These are phyloP conservation scores for Pipistrellus pygmaeus DNA, from an alignment of 2,797 vertebrate genomes.

Conservation along the genomic window DNA sequence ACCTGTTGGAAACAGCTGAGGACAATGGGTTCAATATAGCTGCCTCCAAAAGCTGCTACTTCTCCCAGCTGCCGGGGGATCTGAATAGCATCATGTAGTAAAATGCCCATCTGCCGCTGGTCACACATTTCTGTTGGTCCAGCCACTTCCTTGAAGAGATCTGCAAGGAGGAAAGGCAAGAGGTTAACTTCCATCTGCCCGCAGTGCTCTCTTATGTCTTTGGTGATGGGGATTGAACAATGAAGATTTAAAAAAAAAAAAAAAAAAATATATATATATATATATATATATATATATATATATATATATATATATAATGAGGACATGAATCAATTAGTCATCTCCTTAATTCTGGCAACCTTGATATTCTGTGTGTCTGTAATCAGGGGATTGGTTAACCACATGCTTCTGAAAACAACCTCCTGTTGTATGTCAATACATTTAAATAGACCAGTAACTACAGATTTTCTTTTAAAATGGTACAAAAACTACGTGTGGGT, in stretches of 20 bases:
- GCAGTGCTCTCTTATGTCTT: neutral
- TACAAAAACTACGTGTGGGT: neutral
- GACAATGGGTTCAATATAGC: conserved; percentile 98
- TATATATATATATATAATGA: neutral
- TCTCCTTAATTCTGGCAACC: neutral
- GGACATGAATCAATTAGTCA: neutral
- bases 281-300: too few relatives aligned
- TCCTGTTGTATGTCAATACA: neutral
- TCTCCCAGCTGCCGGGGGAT: conserved; percentile 97
- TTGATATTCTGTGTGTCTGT: neutral
- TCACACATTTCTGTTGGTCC: conserved; percentile 95
- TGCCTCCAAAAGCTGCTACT: conserved; percentile 97
- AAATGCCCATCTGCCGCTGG: conserved; percentile 95
- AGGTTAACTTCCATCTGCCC: neutral
- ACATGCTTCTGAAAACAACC: neutral
- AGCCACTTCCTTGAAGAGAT: conserved; percentile 96
- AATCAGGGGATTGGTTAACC: neutral
- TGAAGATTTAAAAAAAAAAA: neutral
- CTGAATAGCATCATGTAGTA: conserved; percentile 98
- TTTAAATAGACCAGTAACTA: neutral
- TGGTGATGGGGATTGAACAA: neutral
- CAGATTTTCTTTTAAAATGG: conserved; percentile 25
- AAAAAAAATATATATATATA: too few relatives aligned
- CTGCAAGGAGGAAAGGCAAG: conserved; percentile 83
- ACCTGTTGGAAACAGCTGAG: conserved; percentile 99